Evolutionary conservation across 2,888 invertebrate species (phyloP).

Genomic region (Campoletis raptor): DNA sequence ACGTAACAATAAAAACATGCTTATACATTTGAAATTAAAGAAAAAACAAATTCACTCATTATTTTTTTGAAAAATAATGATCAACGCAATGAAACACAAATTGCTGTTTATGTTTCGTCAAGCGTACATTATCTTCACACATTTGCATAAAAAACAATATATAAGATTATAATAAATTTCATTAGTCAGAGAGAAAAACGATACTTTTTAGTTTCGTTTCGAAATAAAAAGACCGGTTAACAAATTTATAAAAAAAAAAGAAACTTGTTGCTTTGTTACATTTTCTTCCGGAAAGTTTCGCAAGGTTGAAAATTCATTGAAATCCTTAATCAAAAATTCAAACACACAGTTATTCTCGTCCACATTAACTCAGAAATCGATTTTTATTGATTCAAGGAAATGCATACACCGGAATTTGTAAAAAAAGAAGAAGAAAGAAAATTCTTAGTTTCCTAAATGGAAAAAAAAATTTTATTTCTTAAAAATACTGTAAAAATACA

Average conservation of each 20-base stretch:
- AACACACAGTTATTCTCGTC: background rate
- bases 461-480: background rate
- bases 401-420: no score
- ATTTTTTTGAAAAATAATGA: background rate
- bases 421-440: constrained; percentile 6
- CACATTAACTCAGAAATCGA: background rate
- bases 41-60: background rate
- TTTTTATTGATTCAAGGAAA: background rate
- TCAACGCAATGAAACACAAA: background rate
- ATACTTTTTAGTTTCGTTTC: background rate
- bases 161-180: background rate
- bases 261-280: background rate
- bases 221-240: background rate
- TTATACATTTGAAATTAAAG: background rate
- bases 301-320: background rate
- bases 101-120: background rate
- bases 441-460: background rate
- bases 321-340: background rate
- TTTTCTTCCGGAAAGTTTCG: background rate
- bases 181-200: background rate
- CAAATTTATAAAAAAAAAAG: background rate
- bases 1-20: background rate
- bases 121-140: background rate
- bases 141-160: background rate
- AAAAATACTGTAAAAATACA: constrained; percentile 16